A percentile compares a stretch with the other conserved stretches of the same genome.
These are phyloP conservation scores for Sipunculus nudus DNA, from an alignment of 2,888 invertebrate genomes.

Conservation along the genomic window DNA sequence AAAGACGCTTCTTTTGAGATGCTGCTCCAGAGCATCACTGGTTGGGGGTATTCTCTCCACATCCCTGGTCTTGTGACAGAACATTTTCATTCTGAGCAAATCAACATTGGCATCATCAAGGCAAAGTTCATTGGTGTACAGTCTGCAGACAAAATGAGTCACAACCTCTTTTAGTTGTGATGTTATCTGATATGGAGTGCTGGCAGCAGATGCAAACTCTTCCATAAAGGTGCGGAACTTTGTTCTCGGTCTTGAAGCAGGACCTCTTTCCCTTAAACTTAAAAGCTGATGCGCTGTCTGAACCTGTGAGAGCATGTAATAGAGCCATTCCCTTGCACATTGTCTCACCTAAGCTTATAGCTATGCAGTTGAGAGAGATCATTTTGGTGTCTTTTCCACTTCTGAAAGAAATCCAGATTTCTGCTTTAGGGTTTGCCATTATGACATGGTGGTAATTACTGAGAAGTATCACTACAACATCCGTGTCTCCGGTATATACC, in stretches of 20 bases:
- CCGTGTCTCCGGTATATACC: conserved; percentile 3
- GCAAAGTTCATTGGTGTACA: not conserved
- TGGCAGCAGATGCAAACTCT: not conserved
- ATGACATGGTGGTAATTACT: conserved; percentile 22
- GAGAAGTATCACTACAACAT: not conserved
- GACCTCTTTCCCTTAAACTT: conserved; percentile 16
- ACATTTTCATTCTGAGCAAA: conserved; percentile 12
- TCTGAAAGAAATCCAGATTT: conserved; percentile 25
- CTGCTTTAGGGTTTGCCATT: conserved; percentile 14
- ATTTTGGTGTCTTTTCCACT: conserved; percentile 16
- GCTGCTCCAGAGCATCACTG: conserved; percentile 20
- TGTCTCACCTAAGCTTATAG: conserved; percentile 18
- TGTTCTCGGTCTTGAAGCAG: conserved; percentile 6
- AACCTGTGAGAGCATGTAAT: conserved; percentile 31
- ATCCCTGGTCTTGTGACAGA: conserved; percentile 18
- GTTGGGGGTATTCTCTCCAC: conserved; percentile 21
- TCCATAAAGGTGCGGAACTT: conserved; percentile 11
- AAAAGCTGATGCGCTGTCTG: conserved; percentile 25
- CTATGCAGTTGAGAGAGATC: conserved; percentile 24
- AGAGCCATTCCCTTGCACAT: conserved; percentile 27
- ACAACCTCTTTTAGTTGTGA: not conserved
- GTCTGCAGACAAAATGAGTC: not conserved
- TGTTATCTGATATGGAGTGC: not conserved
- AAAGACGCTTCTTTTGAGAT: conserved; percentile 23
- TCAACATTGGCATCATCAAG: conserved; percentile 7